phyloP scores from a whole-genome alignment of 2,888 invertebrate genomes.

The Drosophila mimica region DNA sequence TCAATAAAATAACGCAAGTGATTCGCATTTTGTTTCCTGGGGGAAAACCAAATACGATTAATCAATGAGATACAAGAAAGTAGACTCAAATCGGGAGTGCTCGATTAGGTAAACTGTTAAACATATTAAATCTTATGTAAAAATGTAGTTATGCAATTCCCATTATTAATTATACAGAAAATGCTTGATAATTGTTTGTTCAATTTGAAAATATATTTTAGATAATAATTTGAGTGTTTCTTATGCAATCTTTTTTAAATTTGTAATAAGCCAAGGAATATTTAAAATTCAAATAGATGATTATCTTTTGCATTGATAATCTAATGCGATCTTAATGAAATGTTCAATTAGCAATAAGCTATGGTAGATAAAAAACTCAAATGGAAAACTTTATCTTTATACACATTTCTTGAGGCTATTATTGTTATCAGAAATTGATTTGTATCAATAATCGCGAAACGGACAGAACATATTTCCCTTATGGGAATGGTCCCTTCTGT shows the following conservation, averaged over 20 bases:
- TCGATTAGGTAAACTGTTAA: neutral
- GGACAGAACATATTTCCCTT: neutral
- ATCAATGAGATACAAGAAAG: neutral
- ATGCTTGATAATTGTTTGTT: neutral
- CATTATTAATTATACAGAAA: neutral
- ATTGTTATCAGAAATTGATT: neutral
- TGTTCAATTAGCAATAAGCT: neutral
- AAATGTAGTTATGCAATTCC: neutral
- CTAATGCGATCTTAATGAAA: neutral
- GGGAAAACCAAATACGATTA: neutral
- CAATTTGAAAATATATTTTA: neutral
- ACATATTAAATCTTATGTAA: neutral
- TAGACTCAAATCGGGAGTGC: neutral
- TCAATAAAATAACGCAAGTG: conserved; percentile 1
- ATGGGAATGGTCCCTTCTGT: neutral
- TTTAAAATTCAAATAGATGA: neutral
- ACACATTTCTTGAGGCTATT: neutral
- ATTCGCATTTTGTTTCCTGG: conserved; percentile 4
- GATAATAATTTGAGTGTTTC: neutral
- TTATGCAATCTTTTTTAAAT: neutral
- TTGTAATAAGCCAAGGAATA: neutral
- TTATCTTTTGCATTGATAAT: neutral
- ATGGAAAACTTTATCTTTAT: neutral
- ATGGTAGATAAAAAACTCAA: neutral
- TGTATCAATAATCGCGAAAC: neutral